Base-by-base conservation (phyloP, 2,888 invertebrate genomes). In the Eristalis arbustorum region DNA sequence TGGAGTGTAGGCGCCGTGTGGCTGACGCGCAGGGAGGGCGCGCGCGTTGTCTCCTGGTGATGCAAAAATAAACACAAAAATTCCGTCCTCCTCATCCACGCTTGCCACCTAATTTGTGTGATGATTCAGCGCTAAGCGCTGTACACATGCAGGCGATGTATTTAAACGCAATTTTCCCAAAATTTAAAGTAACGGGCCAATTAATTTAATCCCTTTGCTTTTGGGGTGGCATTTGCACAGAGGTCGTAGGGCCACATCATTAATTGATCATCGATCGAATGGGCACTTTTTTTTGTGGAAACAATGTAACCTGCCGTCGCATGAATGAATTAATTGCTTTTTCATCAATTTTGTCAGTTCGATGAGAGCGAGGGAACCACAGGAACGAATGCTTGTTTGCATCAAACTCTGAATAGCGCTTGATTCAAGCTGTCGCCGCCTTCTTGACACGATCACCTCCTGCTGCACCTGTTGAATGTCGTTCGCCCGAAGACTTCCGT, bases 201-300 rank as follows among this genome's bases (percentile, higher is more conserved):
- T 71, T 61, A 68, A 77, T 71, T 63, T 49, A 8, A 37, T 61
- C 42, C 18, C n/a, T n/a, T n/a, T n/a, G n/a, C n/a, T n/a, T n/a
- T n/a, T n/a, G n/a, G n/a, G n/a, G n/a, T n/a, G n/a, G n/a, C n/a
- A n/a, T n/a, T n/a, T n/a, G n/a, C n/a, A n/a, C n/a, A n/a, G n/a
- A n/a, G 34, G 34, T 11, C 2, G 14, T 42, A 13, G 1, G 42
- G 42, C 3, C 42, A 25, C 13, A 63, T 62, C 11, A 59, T 68
- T n/a, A n/a, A n/a, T 62, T 59, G 64, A 78, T 72, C 71, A 59
- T 64, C 31, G 31, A 66, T 71, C 64, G 77, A 78, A 57, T 40
- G 57, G 71, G 71, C 28, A 57, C n/a, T n/a, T n/a, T n/a, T n/a
- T 28, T 59, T 13, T 77, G 71, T 31, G 71, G 40, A 57, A 71